Base-by-base conservation (phyloP, 2,888 invertebrate genomes). In the Agrotis clavis region DNA sequence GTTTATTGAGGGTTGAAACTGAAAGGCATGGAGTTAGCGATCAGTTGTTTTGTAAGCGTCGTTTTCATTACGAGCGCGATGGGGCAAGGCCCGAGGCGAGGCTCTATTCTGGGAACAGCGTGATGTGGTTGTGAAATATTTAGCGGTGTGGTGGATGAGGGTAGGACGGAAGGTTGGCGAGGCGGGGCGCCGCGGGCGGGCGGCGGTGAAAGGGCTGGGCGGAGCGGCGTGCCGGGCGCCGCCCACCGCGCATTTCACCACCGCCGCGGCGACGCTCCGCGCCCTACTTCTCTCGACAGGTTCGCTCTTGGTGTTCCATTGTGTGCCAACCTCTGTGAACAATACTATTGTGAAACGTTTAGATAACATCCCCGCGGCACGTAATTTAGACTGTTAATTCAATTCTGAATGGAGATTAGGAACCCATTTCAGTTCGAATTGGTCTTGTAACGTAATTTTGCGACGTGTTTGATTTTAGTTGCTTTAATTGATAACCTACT, bases 141-240 rank as follows among this genome's bases (percentile, higher is more conserved):
- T 82, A 86, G 86, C 89, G 86, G 87, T 86, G 89, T 89, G 90
- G 93, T 92, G 93, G 93, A 91, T 92, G 92, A 92, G 91, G 91
- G 92, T 91, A 90, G 89, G 90, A 92, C 89, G 88, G 88, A 87
- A 79, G 84, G 86, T 71, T 81, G 87, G 89, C 84, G 91, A 91
- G 92, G 91, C 90, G 92, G 90, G 90, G 92, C 91, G 91, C 90
- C 88, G 91, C 90, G 91, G 94, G 94, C 94, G 95, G 94, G 92
- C 94, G 93, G 90, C 92, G 93, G 94, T 95, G 94, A 95, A 94
- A 94, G 95, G 94, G 94, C 94, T 94, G 94, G 95, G 94, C 94
- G 95, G 94, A 88, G 94, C 95, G 91, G 93, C 95, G 94, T 94
- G 94, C 91, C 79, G 93, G 92, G 93, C 90, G 90, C 95, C 94